Evolutionary conservation across 2,888 invertebrate species (phyloP), one percentile per base, ranked within the genome.

Genomic region (Ligdia adustata): DNA sequence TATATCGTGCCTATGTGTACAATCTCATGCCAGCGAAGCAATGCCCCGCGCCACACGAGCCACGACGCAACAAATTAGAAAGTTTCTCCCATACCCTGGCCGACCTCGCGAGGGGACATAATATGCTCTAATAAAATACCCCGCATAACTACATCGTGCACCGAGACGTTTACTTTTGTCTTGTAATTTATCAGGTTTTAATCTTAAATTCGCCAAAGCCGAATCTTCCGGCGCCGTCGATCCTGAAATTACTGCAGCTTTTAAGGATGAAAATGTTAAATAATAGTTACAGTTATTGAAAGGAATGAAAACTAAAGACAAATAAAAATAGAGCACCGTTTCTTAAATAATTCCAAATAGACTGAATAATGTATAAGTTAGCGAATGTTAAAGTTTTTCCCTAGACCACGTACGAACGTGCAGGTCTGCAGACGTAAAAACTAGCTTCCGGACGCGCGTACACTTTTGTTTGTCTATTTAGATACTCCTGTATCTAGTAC

Each of bases 61-160:
- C 44, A 54, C 67, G 70, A 62, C 67, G 69, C 65, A 73, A 78
- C 79, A 78, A 79, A 80, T 79, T 78, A 79, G 66, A 72, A 78
- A 81, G 70, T 79, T 78, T 65, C 42, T 35, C 56, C 62, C 4
- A 6, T 6, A 22, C 4, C 7, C 4, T 22, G 7, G 6, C 22
- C 7, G 7, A n/a, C 22, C 7, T 0, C 7, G 22, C 22, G 22
- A 7, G 20, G 20, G 4, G 3, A n/a, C n/a, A n/a, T n/a, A n/a
- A 64, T 66, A 62, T 64, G 62, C 62, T 64, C 63, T 60, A 68
- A 69, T 75, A 75, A 70, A 70, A 73, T 72, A 62, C 49, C 31
- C 24, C 47, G 40, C n/a, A 26, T 39, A 46, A 50, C 49, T 49
- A 48, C 41, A n/a, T n/a, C n/a, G 48, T 52, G 45, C 40, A 45